Percentiles rank a stretch among this genome's conserved stretches.
Conservation (phyloP, 2,113 vertebrate species). For the Lampris incognitus region DNA sequence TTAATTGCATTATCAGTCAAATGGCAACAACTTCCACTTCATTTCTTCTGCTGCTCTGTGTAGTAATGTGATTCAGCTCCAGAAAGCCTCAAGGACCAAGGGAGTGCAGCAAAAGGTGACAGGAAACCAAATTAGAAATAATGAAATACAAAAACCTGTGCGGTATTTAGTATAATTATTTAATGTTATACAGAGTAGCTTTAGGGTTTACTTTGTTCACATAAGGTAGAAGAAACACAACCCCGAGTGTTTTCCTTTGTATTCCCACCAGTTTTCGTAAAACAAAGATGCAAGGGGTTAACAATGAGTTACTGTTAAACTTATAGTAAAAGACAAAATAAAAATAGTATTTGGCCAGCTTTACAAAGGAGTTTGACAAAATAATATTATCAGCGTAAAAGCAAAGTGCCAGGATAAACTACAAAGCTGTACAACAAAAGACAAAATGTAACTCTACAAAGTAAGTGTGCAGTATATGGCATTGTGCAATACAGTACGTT, state of each 20-base stretch:
- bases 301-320: conserved; percentile 55
- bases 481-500: conserved; percentile 77
- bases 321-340: conserved; percentile 62
- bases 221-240: conserved; percentile 66
- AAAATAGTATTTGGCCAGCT: conserved; percentile 41
- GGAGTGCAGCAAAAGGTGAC: too few species aligned
- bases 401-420: conserved; percentile 73
- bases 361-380: conserved; percentile 58
- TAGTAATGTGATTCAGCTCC: too few species aligned
- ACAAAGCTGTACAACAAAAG: conserved; percentile 70
- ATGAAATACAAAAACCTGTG: conserved; percentile 2
- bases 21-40: too few species aligned
- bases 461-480: conserved; percentile 73
- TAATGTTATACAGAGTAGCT: conserved; percentile 71
- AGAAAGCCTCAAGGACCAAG: too few species aligned
- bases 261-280: conserved; percentile 45
- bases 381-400: conserved; percentile 52
- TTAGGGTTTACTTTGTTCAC: conserved; percentile 63
- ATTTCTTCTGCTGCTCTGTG: too few species aligned
- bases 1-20: too few species aligned
- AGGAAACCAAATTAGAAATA: background rate
- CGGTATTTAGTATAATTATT: conserved; percentile 66
- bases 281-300: conserved; percentile 47
- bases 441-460: conserved; percentile 61
- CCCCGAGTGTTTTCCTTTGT: conserved; percentile 56